Base-by-base conservation (phyloP, 2,113 vertebrate species). In the Coregonus clupeaformis region DNA sequence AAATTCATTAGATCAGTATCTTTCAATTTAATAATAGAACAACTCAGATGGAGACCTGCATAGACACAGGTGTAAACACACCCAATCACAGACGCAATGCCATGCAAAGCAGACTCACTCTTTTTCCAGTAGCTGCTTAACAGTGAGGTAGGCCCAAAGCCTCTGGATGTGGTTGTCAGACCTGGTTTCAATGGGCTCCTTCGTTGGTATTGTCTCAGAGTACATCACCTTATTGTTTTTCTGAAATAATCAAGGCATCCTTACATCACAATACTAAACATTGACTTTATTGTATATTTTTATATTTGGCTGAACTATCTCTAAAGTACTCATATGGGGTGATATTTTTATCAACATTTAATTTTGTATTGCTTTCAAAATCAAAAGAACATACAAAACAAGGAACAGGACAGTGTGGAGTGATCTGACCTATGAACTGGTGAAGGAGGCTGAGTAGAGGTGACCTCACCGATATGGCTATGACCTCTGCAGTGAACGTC, bases 121-220 rank as follows among this genome's bases (percentile, higher is more conserved):
- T 91, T 94, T 94, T 14, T 97, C 94, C 81, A 99, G 84, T 12
- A 97, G 93, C 76, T 99, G 97, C 74, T 98, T 94, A 7, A 98
- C 94, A 32, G 97, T 98, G 66, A 99, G 94, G 82, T 96, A 97
- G 72, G 96, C 97, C 98, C 97, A 98, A 64, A 98, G 92, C 75
- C 96, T 93, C 85, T 97, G 94, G 20, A 94, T 93, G 68, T 89
- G 93, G 72, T 93, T 81, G 63, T 94, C 95, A 86, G 94, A 92
- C 69, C 92, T 92, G 52, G 62, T 30, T 93, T 91, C 81, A 70
- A 60, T 29, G 11, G 72, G 70, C 32, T 87, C 70, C 6, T 71
- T 0, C 0, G 66, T 73, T 68, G 86, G 0, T 0, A 55, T 86
- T 75, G 68, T 89, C 36, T 71, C 88, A 76, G 18, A 84, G 83